These are phyloP conservation scores for Trachelus tabidus DNA, from an alignment of 2,888 invertebrate genomes.

Conservation along the genomic window DNA sequence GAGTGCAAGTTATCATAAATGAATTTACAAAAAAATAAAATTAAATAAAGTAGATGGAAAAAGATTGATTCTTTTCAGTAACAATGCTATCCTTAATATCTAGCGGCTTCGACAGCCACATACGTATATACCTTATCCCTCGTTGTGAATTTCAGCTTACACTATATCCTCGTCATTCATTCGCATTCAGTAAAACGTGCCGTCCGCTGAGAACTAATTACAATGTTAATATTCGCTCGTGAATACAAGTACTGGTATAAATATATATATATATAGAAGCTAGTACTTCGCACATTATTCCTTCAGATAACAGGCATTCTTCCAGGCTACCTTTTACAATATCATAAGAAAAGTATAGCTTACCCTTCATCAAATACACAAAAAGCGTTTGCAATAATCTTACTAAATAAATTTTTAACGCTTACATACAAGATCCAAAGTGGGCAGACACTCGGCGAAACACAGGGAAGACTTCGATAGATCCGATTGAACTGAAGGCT, in stretches of 20 bases:
- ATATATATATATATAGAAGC: constrained; percentile 8
- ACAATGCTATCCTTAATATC: neutral
- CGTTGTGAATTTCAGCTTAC: neutral
- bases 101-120: neutral
- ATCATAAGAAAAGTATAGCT: neutral
- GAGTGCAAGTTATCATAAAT: neutral
- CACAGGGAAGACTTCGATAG: neutral
- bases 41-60: neutral
- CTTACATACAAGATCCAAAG: neutral
- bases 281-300: neutral
- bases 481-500: neutral
- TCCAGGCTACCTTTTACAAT: neutral
- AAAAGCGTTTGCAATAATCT: neutral
- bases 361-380: neutral
- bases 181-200: neutral
- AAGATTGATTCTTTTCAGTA: neutral
- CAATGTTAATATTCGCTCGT: neutral
- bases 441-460: neutral
- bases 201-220: neutral
- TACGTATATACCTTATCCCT: neutral
- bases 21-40: neutral
- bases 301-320: neutral
- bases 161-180: neutral
- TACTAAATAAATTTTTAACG: neutral
- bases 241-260: neutral